Conservation (phyloP, 2,797 vertebrate genomes). For the Anomalospiza imberbis region DNA sequence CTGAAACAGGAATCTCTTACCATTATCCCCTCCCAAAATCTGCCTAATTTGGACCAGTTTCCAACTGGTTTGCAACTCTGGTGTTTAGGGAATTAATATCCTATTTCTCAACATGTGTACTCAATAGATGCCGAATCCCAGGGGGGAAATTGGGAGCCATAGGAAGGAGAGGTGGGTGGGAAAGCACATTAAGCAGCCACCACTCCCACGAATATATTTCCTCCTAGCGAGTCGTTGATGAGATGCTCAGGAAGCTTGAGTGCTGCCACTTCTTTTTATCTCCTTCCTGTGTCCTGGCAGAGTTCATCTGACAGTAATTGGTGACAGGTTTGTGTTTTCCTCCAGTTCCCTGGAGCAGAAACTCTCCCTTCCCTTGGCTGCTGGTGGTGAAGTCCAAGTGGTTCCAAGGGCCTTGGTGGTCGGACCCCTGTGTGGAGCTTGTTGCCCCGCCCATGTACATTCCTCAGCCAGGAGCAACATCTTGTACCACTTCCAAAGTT, state of each 20-base stretch:
- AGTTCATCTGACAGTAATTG: background rate
- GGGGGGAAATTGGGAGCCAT: background rate
- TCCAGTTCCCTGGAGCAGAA: background rate
- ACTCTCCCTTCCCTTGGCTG: background rate
- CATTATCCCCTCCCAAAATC: background rate
- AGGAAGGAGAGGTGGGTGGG: slow-evolving; percentile 45
- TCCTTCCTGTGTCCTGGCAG: background rate
- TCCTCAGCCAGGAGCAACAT: background rate
- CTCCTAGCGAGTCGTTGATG: background rate
- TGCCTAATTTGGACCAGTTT: background rate
- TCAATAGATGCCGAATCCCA: background rate
- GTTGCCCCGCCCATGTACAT: background rate
- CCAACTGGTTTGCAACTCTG: background rate
- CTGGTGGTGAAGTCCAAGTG: fast-evolving
- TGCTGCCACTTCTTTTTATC: slow-evolving; percentile 5
- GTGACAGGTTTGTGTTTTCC: background rate
- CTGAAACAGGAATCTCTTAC: background rate
- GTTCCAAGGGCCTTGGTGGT: background rate
- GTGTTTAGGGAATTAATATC: background rate
- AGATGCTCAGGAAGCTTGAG: background rate
- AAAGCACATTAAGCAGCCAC: background rate
- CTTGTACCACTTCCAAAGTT: background rate
- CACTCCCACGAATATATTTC: background rate
- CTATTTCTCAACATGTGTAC: background rate
- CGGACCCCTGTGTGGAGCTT: background rate